A percentile compares a stretch with the other conserved stretches of the same genome.
Conservation (phyloP, 2,888 invertebrate species). For the Harmothoe impar region DNA sequence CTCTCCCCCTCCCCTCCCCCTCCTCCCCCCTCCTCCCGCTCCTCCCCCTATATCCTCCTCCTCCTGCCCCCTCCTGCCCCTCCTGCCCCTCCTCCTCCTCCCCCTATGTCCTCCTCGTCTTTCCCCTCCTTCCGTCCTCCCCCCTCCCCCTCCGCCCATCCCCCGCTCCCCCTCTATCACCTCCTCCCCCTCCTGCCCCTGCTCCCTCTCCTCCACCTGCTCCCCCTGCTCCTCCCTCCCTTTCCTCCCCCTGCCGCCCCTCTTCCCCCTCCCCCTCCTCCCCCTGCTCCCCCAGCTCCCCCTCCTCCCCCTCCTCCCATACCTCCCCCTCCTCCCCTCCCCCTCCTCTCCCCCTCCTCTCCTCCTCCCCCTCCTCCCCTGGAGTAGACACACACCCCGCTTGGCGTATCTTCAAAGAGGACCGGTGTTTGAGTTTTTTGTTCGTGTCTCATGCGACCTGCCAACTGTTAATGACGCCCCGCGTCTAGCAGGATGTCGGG, state of each 20-base stretch:
- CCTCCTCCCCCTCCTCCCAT: no score
- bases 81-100: background rate
- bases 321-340: no score
- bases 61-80: conserved; percentile 7
- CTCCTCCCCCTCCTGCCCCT: background rate
- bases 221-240: no score
- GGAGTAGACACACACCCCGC: background rate
- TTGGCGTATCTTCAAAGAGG: conserved; percentile 28
- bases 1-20: background rate
- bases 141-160: background rate
- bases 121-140: background rate
- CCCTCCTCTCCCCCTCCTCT: background rate
- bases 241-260: background rate
- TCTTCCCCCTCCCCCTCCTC: no score
- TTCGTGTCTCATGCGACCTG: background rate
- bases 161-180: background rate
- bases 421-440: background rate
- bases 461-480: background rate
- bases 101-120: background rate
- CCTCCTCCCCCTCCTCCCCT: background rate
- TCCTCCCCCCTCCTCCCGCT: background rate
- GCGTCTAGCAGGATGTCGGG: no score
- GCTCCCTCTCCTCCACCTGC: background rate
- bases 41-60: background rate
- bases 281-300: background rate